Base-by-base conservation (phyloP, 2,888 invertebrate species). In the Drosophila borborema region DNA sequence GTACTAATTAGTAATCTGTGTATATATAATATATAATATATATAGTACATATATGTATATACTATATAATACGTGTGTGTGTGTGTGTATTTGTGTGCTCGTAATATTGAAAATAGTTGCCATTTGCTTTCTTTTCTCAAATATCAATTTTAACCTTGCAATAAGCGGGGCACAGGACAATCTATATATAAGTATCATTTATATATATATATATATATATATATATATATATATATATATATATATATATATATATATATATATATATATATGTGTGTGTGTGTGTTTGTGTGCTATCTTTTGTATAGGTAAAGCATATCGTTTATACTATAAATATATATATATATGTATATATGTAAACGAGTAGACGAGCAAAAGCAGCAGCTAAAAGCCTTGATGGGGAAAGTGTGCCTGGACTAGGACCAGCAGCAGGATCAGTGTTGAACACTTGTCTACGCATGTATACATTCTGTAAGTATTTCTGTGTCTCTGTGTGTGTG, bases 51-150 rank as follows among this genome's bases (percentile, higher is more conserved):
- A 73, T 72, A 34, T 61, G 8, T 34, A 51, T 51, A 51, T 51
- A 66, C 31, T 55, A 56, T 46, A 53, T 51, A 51, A 40, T 68
- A 12, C 53, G 40, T 46, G 48, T 62, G 41, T 68, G 40, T 71
- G 45, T 66, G 20, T 62, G 54, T 54, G 48, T 54, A 56, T 67
- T 55, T 74, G 63, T 83, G 72, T 74, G 75, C 64, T 71, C 53
- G 58, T 73, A 64, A 68, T 76, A 74, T 76, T 68, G 85, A 76
- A 86, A 87, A 84, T 78, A 81, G 74, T 80, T 72, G 66, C 74
- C 64, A 66, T 72, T 76, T 51, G 14, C 36, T 18, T 36, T 14
- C 49, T 51, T 46, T 51, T 54, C 59, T n/a, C 41, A 43, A 54
- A 36, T 58, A 38, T 59, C 34, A 49, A 31, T 51, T 43, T 54